phyloP scores from a whole-genome alignment of 2,888 invertebrate genomes.

The Metellina segmentata region DNA sequence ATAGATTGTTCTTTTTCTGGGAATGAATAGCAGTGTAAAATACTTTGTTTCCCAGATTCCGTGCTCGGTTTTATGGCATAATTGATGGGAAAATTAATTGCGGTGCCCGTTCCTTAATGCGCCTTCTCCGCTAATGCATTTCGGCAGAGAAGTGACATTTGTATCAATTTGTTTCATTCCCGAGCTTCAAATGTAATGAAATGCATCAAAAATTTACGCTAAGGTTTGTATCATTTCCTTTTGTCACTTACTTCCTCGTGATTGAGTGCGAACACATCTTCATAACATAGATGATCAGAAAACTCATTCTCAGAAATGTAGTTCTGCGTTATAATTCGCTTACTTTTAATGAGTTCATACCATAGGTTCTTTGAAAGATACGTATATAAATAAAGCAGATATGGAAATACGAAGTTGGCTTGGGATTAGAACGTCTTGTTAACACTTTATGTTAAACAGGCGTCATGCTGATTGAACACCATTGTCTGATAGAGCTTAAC shows the following conservation, averaged over 20 bases:
- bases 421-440: no score
- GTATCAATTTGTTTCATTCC: background rate
- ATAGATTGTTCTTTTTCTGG: slow-evolving; percentile 6
- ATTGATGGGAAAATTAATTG: slow-evolving; percentile 38
- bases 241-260: background rate
- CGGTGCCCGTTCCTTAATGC: background rate
- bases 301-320: no score
- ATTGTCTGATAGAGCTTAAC: no score
- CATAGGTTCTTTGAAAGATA: no score
- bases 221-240: background rate
- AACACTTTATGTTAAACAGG: no score
- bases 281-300: background rate
- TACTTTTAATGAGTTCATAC: no score
- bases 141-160: slow-evolving; percentile 4
- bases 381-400: no score
- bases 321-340: no score
- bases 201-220: background rate
- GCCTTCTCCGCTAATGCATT: background rate
- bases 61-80: slow-evolving; percentile 23
- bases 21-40: slow-evolving; percentile 22
- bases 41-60: slow-evolving; percentile 7
- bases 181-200: background rate
- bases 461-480: no score
- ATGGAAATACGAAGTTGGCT: no score
- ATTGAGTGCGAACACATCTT: background rate